Conservation (phyloP, 2,797 vertebrate species). For the Oreonectes daqikongensis region DNA sequence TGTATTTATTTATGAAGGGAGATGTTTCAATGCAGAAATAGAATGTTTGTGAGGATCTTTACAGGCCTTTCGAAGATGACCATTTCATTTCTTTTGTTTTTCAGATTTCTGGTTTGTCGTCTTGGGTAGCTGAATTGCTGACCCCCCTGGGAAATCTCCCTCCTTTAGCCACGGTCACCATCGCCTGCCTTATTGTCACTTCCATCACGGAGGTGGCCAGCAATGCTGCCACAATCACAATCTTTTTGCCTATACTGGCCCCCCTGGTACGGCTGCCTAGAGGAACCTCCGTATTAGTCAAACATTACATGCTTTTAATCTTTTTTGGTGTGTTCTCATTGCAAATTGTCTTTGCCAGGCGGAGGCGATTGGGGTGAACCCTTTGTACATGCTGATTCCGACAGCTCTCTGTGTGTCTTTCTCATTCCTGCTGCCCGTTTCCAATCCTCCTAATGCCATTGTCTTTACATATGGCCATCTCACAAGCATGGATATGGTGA, state of each 20-base stretch:
- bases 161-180: slow-evolving; percentile 75
- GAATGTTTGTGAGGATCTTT: neutral
- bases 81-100: slow-evolving; percentile 10
- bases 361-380: slow-evolving; percentile 88
- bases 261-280: slow-evolving; percentile 85
- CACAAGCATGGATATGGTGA: slow-evolving; percentile 86
- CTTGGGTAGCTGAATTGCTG: slow-evolving; percentile 86
- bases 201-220: slow-evolving; percentile 90
- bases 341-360: slow-evolving; percentile 71
- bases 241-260: slow-evolving; percentile 89
- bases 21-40: neutral
- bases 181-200: slow-evolving; percentile 87
- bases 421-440: slow-evolving; percentile 88
- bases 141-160: slow-evolving; percentile 85
- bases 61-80: neutral
- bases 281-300: no score
- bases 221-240: slow-evolving; percentile 89
- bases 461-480: slow-evolving; percentile 91
- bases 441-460: slow-evolving; percentile 90
- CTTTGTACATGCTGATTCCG: slow-evolving; percentile 89
- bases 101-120: slow-evolving; percentile 82
- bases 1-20: neutral
- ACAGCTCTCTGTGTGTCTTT: slow-evolving; percentile 89
- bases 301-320: neutral
- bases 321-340: slow-evolving; percentile 8